Evolutionary conservation across 2,113 vertebrate species (phyloP), one percentile per base, ranked within the genome.

Genomic region (Panthera uncia): DNA sequence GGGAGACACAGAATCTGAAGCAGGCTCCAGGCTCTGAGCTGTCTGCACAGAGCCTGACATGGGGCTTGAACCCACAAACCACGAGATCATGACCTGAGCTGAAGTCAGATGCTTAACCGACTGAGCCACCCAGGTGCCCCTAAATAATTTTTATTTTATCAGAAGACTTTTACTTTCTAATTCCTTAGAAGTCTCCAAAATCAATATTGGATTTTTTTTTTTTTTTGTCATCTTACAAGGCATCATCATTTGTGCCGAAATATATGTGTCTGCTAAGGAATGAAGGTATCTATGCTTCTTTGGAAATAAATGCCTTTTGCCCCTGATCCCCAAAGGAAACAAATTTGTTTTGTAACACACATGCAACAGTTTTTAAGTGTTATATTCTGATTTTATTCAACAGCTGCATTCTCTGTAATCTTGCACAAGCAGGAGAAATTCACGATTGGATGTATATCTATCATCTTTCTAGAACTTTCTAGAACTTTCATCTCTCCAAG

Each of bases 351-450:
- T 80, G 1, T 82, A 78, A 88, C 10, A 55, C 41, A 50, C 68
- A 57, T 68, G 8, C 13, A 95, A 78, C 10, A 66, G 73, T 92
- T 97, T 97, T 91, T 81, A 97, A 97, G 92, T 63, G 55, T 83
- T 71, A 5, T 2, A 38, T 48, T 95, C 38, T 91, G 23, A 95
- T 97, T 94, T 92, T 52, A 89, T 52, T 89, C 68, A 97, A 96
- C 92, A 98, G 87, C 74, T 97, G 89, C 89, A 94, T 88, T 29
- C 13, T 96, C 65, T 97, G 5, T 95, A 96, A 96, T 94, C 14
- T 73, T 94, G 23, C n/a, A 73, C 41, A 96, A 96, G 38, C 5
- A 92, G 45, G 27, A 79, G 81, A 98, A 98, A 95, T 8, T 55
- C 96, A 50, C 88, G 31, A 86, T 87, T 96, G 41, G 8, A 61